A percentile compares a stretch with the other conserved stretches of the same genome.
Conservation (phyloP, 2,888 invertebrate genomes). For the Athripsodes cinereus region DNA sequence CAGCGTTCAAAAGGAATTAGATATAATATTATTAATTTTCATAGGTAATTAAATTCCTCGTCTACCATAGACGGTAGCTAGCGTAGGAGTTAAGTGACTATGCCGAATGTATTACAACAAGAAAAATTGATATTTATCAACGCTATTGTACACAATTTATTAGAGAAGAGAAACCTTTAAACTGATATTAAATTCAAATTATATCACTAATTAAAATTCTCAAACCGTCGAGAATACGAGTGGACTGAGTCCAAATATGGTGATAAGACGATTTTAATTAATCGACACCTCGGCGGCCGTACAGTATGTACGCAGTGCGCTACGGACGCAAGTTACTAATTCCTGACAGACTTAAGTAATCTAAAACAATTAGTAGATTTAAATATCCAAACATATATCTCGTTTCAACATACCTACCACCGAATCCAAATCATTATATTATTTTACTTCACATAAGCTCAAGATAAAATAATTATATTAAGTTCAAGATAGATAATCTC, state of each 20-base stretch:
- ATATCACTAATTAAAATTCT: constrained; percentile 5
- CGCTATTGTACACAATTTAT: constrained; percentile 3
- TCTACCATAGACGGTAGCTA: not conserved
- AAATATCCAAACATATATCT: not conserved
- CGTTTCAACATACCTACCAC: no score
- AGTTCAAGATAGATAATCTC: no score
- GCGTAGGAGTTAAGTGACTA: not conserved
- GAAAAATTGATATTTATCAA: constrained; percentile 1
- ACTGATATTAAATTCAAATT: constrained; percentile 1
- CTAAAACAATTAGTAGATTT: not conserved
- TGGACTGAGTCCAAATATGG: constrained; percentile 3
- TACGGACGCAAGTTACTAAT: not conserved
- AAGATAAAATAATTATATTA: no score
- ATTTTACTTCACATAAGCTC: no score
- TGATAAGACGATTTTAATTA: constrained; percentile 5
- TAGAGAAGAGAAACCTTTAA: not conserved
- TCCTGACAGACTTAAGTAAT: not conserved
- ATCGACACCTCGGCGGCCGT: not conserved
- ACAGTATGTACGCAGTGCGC: not conserved
- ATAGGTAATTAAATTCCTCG: constrained; percentile 1
- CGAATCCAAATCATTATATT: no score
- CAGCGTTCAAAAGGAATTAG: not conserved
- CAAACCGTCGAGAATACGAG: not conserved
- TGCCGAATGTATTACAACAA: not conserved
- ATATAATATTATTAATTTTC: not conserved